Evolutionary conservation across 2,113 vertebrate species (phyloP), one percentile per base, ranked within the genome.

Genomic region (Bothrops jararaca): DNA sequence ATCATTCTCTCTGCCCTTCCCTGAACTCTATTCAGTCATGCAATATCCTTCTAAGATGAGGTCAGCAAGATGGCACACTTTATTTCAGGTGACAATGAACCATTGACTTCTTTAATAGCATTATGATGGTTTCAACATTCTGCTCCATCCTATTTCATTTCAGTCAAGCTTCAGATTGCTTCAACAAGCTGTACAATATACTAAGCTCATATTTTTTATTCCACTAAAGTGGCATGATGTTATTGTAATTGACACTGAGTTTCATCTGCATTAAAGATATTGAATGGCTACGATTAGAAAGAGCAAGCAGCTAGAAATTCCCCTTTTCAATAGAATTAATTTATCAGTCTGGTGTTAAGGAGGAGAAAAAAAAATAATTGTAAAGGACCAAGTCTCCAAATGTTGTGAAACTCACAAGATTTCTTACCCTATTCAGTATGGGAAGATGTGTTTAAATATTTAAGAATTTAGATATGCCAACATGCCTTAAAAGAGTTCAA

Each of bases 31-130:
- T 60, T 86, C 87, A 92, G 87, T 57, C 88, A 60, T 90, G 22
- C 88, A 90, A 93, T 93, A 86, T 90, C 89, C 10, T 85, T 85
- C 88, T 86, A 56, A 86, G 92, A 93, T 86, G 74, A 90, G 89
- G 92, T 93, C 80, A 34, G 22, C 80, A 53, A 34, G 22, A n/a
- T 93, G 89, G n/a, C 92, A 93, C 22, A 1, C 56, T 52, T 45
- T 60, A 93, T 90, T 92, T 92, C 69, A 34, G 52, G 69, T 85
- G 42, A 85, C 39, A n/a, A 85, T 58, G 92, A 92, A 92, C 88
- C 54, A 89, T 50, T 89, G 88, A 34, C 88, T 89, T 92, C 11
- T 57, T 57, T 89, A 92, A 60, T 86, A 39, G 74, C 9, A 86
- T 92, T 90, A 90, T 60, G 48, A 58, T 86, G 50, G 42, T 86